Evolutionary conservation across 2,888 invertebrate genomes (phyloP), one percentile per base, ranked within the genome.

Genomic region (Diogma glabrata): DNA sequence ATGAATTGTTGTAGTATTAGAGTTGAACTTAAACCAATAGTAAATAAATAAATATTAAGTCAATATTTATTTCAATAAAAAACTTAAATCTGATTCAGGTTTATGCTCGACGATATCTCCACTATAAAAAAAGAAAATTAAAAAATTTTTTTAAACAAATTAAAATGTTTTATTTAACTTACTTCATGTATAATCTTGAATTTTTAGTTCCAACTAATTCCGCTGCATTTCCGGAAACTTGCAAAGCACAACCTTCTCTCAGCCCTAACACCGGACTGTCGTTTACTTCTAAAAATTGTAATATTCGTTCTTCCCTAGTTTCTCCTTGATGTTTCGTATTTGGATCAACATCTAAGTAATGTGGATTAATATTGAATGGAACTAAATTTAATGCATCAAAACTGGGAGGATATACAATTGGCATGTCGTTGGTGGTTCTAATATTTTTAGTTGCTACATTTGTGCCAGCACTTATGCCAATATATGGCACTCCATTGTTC

Each of bases 401-500:
- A 48, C 74, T 74, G 22, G 85, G 84, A 36, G 87, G 87, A 64
- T 77, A 80, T n/a, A 77, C 77, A 52, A 90, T 85, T 4, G 89
- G 90, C 89, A 90, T 89, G 64, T 90, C 89, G 72, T 90, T 90
- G 46, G 89, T 89, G 4, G 88, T 89, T 60, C 82, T 76, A 59
- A 90, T 89, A 57, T 81, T 84, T 57, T 72, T 72, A 2, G 89
- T 87, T 9, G 87, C 84, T 12, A 89, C 84, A 73, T 89, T 90
- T 12, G 87, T 85, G 43, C 88, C 88, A 51, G 88, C 88, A 69
- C 86, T 87, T 57, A 81, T 80, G 14, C 87, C 87, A 54, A 88
- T 82, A 60, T 87, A 88, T 3, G 82, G 74, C 26, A 83, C 62
- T 6, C 80, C 79, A 46, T 81, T 78, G 60, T 74, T 64, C 43